Evolutionary conservation across 2,113 vertebrate species (phyloP).

Genomic region (Seriola dumerili): DNA sequence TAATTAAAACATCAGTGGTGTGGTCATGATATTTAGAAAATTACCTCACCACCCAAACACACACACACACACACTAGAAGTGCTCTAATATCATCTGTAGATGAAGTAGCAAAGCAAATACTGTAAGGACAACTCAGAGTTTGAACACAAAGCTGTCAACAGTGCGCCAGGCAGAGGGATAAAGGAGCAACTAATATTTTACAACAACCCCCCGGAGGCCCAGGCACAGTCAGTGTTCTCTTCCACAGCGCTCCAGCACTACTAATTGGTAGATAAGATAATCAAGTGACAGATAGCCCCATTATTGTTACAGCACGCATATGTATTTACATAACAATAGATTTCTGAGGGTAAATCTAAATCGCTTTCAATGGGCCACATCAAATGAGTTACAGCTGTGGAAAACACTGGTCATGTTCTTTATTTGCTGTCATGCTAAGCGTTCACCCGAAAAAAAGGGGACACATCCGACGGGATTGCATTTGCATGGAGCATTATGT

Average conservation of each 20-base stretch:
- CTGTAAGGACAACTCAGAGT: background rate
- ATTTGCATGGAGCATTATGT: conserved; percentile 68
- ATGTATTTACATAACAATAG: conserved; percentile 37
- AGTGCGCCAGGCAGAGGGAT: background rate
- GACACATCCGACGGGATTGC: conserved; percentile 65
- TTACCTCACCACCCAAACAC: background rate
- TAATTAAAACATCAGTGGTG: conserved; percentile 33
- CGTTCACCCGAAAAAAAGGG: conserved; percentile 76
- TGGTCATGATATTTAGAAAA: conserved; percentile 17
- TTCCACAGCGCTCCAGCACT: background rate
- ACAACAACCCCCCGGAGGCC: background rate
- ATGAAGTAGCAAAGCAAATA: conserved; percentile 23
- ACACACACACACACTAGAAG: background rate
- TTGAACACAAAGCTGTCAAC: conserved; percentile 1
- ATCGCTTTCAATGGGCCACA: conserved; percentile 20
- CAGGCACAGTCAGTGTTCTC: background rate
- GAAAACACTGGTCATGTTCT: conserved; percentile 41
- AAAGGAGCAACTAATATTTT: conserved; percentile 1
- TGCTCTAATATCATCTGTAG: background rate
- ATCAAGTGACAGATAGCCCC: conserved; percentile 28
- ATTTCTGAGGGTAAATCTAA: conserved; percentile 9
- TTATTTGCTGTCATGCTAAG: conserved; percentile 53
- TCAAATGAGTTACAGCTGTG: conserved; percentile 55
- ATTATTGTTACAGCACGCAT: background rate
- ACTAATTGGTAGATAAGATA: conserved; percentile 33